Evolutionary conservation across 2,888 invertebrate genomes (phyloP), one percentile per base, ranked within the genome.

Genomic region (Sphaerophoria taeniata): DNA sequence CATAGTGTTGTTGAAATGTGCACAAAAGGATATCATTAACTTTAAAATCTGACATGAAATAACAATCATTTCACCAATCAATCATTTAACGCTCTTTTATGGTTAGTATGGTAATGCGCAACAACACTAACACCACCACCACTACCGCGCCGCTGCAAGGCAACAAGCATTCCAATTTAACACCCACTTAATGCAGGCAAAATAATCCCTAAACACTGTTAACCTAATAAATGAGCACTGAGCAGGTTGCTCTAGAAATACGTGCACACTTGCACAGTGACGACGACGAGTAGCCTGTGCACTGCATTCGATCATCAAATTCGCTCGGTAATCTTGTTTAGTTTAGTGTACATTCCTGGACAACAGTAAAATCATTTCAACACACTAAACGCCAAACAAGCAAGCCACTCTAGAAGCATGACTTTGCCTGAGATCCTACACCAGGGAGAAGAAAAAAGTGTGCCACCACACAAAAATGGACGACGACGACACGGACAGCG

Each of bases 161-260:
- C 14, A 45, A 39, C 39, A 36, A 36, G 36, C 33, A 55, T 24
- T 55, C 43, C 61, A 70, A 75, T 84, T 84, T 79, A 74, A 84
- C 83, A 84, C 83, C 83, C 79, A 79, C 78, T 75, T 70, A 75
- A 79, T 74, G 24, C 58, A 33, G 65, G 9, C 51, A 39, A 39
- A 39, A 39, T 2, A 60, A 47, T 60, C 14, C 24, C 2, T 61
- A 72, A 33, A n/a, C 43, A n/a, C 75, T 60, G 58, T 72, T 79
- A 67, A 56, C 67, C 58, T 55, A 79, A 69, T 58, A 65, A 65
- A 76, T 55, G 53, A 69, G 55, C 24, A 24, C 60, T 60, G 60
- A 61, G 55, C 81, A 69, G 77, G 81, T 83, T 56, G 60, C 55
- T 65, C 12, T 51, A 49, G 53, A 16, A 14, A 12, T 12, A 14